Percentiles rank a stretch among this genome's conserved stretches.
phyloP scores from a whole-genome alignment of 2,888 invertebrate genomes.

The Balanococcus diminutus region DNA sequence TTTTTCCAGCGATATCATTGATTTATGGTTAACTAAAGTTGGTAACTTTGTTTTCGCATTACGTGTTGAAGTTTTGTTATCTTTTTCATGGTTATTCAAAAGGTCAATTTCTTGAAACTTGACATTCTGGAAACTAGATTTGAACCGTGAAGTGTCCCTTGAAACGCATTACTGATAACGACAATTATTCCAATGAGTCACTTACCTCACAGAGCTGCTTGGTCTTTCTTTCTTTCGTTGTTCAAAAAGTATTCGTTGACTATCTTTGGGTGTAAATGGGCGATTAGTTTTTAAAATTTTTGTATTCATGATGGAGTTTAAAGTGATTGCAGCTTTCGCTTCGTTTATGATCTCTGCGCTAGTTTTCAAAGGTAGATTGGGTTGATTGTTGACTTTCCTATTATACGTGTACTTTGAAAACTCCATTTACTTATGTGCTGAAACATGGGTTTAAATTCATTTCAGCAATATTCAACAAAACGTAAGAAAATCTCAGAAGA shows the following conservation, averaged over 20 bases:
- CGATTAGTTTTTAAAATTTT: conserved; percentile 73
- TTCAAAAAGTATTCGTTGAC: conserved; percentile 78
- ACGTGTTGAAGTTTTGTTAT: neutral
- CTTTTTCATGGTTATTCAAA: neutral
- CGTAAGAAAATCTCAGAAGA: conserved; percentile 53
- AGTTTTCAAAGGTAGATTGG: conserved; percentile 65
- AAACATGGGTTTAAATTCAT: conserved; percentile 58
- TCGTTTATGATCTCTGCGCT: conserved; percentile 82
- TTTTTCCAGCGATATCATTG: conserved; percentile 50
- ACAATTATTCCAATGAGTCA: no score
- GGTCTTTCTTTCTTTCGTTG: conserved; percentile 68
- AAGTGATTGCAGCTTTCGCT: conserved; percentile 68
- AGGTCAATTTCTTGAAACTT: conserved; percentile 45
- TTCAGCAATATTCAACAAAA: neutral
- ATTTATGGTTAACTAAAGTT: conserved; percentile 52
- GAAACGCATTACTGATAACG: no score
- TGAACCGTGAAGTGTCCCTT: no score
- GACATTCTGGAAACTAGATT: conserved; percentile 45
- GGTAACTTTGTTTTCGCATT: conserved; percentile 41
- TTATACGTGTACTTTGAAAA: neutral
- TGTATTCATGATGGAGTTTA: conserved; percentile 60
- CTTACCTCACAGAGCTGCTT: conserved; percentile 79
- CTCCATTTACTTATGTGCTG: neutral
- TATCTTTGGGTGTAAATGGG: conserved; percentile 85
- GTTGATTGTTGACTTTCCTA: neutral